phyloP scores from a whole-genome alignment of 2,888 invertebrate species.

The Nomada hirtipes region DNA sequence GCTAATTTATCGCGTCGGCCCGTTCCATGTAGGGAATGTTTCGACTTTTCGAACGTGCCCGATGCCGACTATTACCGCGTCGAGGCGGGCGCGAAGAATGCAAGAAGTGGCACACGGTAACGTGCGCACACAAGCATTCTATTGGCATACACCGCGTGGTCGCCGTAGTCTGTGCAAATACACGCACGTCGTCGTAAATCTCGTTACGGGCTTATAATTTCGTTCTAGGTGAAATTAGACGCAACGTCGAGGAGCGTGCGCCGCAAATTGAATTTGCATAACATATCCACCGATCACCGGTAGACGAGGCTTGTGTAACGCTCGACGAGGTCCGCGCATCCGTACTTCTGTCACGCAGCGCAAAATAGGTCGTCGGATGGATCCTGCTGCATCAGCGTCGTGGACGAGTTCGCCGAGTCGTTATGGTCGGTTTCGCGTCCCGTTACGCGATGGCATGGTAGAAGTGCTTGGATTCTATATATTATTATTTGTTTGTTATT shows the following conservation, averaged over 20 bases:
- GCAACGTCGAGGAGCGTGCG: conserved; percentile 59
- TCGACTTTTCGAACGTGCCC: conserved; percentile 55
- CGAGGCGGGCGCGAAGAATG: conserved; percentile 49
- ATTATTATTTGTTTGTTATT: no score
- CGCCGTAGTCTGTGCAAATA: not conserved
- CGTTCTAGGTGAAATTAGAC: conserved; percentile 76
- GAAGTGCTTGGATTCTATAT: not conserved
- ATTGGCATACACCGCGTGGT: not conserved
- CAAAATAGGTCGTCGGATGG: conserved; percentile 63
- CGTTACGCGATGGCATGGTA: conserved; percentile 1
- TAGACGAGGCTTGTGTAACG: conserved; percentile 42
- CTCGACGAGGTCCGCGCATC: conserved; percentile 48
- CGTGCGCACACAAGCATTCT: not conserved
- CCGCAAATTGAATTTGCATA: conserved; percentile 76
- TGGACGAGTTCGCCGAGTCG: conserved; percentile 32
- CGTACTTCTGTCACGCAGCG: conserved; percentile 38
- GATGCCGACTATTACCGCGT: conserved; percentile 41
- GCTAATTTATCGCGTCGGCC: conserved; percentile 54
- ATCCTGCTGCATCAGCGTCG: conserved; percentile 53
- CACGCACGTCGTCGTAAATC: conserved; percentile 72
- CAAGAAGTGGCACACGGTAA: conserved; percentile 48
- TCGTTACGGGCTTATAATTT: conserved; percentile 76
- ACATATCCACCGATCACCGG: conserved; percentile 71
- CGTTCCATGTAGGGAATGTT: conserved; percentile 46
- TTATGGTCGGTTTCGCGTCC: conserved; percentile 22